Base-by-base conservation (phyloP, 2,113 vertebrate genomes). In the Paralichthys olivaceus region DNA sequence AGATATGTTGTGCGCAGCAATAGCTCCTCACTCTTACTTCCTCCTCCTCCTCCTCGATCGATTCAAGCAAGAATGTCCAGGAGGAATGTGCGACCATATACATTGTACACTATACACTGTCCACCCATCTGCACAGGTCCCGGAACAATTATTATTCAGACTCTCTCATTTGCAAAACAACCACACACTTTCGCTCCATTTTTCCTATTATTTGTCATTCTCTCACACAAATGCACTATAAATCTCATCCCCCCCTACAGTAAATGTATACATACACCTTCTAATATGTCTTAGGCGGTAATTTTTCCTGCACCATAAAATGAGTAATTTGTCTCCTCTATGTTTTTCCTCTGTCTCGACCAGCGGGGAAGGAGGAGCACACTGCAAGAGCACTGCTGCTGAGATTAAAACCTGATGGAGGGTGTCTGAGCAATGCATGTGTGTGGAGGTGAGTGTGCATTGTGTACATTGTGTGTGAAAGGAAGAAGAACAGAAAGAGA, bases 381-480 rank as follows among this genome's bases (percentile, higher is more conserved):
- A 17, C 54, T 66, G 79, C 60, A 56, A 56, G 75, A 83, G 75
- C 54, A 13, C 60, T 47, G 73, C 79, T 64, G 83, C 75, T 74
- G 78, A 90, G 90, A 91, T 90, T 90, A 92, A 90, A 91, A 88
- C 81, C 83, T 86, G 90, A 87, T 84, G 83, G 87, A 89, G 87
- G 89, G 86, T 81, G 84, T 85, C 90, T 80, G 79, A 70, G 66
- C 58, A 34, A 64, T 20, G 66, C 2, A 5, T 47, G 63, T 65
- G 78, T 58, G 53, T 69, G 54, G 15, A 49, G 32, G 45, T 1
- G 22, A 59, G 53, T 58, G 70, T 79, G 68, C 34, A 23, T n/a
- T 34, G 69, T 20, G 28, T 54, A 53, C 53, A 25, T 40, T 79
- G 28, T 65, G 57, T 19, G 68, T 54, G 11, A 9, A n/a, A 37